Base-by-base conservation (phyloP, 2,888 invertebrate genomes). In the Hyposoter dolosus region DNA sequence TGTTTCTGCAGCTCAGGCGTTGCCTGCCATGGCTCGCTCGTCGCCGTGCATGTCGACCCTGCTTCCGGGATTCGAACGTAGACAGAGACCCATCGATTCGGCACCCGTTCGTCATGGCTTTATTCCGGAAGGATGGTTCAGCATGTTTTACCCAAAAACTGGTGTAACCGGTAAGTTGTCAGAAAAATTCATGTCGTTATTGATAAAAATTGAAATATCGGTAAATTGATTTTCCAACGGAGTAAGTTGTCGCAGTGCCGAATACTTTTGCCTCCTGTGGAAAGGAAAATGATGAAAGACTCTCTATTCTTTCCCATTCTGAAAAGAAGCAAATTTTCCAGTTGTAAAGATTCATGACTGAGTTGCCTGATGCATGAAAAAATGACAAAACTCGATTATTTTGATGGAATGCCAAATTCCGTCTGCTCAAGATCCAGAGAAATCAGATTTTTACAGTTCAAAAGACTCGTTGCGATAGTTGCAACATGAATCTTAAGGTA, bases 81-180 rank as follows among this genome's bases (percentile, higher is more conserved):
- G 83, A 45, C 94, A 96, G 79, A 95, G 97, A 89, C 95, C 95
- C 23, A 96, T 96, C 87, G 95, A 96, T 89, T 96, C 97, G 28
- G 96, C 97, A 85, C 97, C 97, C 94, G 98, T 98, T 82, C 96
- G 99, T 79, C 94, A 98, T 91, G 98, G 98, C 68, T 98, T 99
- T 93, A 91, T 99, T 88, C 99, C 99, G 63, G 99, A 99, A 90
- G 97, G 98, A 95, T 99, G 99, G 99, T 99, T 99, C 95, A 96
- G 97, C 90, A 96, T 98, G 91, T 98, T 99, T 95, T 98, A 99
- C 94, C 96, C 97, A 88, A 99, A 99, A 95, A 99, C 99, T 89
- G 97, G 97, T 86, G 96, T 96, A 32, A 95, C 96, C 89, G 97
- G 96, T 93, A 87, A 88, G 84, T 76, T 28, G 45, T 28, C 3